Base-by-base conservation (phyloP, 2,888 invertebrate genomes). In the Zhuqinia jingwanae region DNA sequence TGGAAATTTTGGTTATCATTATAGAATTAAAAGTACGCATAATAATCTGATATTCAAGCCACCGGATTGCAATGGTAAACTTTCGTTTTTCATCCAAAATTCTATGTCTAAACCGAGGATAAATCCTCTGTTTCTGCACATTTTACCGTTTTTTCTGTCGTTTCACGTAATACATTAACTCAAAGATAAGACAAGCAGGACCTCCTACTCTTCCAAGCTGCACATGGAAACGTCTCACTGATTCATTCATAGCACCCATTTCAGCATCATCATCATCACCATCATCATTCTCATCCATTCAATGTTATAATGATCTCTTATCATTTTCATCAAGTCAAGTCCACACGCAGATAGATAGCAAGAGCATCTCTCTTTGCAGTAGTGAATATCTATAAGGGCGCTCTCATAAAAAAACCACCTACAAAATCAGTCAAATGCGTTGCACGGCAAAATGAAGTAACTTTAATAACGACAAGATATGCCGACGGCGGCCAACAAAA, bases 171-270 rank as follows among this genome's bases (percentile, higher is more conserved):
- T n/a, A n/a, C n/a, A n/a, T n/a, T n/a, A n/a, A n/a, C n/a, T n/a
- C n/a, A n/a, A n/a, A n/a, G n/a, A n/a, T n/a, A n/a, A n/a, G n/a
- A n/a, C n/a, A n/a, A n/a, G n/a, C n/a, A n/a, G n/a, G n/a, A n/a
- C n/a, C n/a, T n/a, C n/a, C n/a, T n/a, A n/a, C n/a, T n/a, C n/a
- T 36, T 8, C 3, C 36, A 36, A 36, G 36, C 36, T 36, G 8
- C 3, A 36, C 36, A 6, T 3, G 36, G 17, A 15, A 63, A 36
- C 25, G 36, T n/a, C 36, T 36, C 5, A 53, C 15, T 30, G 42
- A 70, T 70, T 68, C 68, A 47, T 50, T 25, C 70, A 50, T 25
- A 20, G 20, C 70, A 22, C 25, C 70, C 70, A 53, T 53, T 53
- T 17, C 45, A 70, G 8, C 3, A 3, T 36, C 36, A 36, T 36